Evolutionary conservation across 2,113 vertebrate species (phyloP).

Genomic region (Corapipo altera): DNA sequence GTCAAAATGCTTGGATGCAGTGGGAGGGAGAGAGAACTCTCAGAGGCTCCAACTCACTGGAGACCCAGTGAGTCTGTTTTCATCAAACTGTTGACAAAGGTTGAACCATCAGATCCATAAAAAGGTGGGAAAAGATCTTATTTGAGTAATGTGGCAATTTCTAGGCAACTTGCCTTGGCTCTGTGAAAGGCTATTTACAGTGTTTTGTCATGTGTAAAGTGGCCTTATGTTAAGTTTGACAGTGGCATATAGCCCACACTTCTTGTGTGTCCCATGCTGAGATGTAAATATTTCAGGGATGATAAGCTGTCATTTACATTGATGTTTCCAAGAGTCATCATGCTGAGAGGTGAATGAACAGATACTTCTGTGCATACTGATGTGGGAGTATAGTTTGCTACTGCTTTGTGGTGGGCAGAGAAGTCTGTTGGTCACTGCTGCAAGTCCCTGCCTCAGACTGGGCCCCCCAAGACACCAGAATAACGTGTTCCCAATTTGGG

Average conservation of each 20-base stretch:
- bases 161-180: neutral
- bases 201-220: slow-evolving; percentile 29
- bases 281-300: slow-evolving; percentile 22
- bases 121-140: neutral
- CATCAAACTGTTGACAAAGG: neutral
- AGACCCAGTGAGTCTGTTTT: neutral
- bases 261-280: neutral
- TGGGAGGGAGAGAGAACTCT: neutral
- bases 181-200: neutral
- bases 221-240: slow-evolving; percentile 28
- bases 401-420: neutral
- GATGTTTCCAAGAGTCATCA: neutral
- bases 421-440: neutral
- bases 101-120: neutral
- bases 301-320: slow-evolving; percentile 1
- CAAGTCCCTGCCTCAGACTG: neutral
- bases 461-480: neutral
- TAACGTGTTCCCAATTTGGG: neutral
- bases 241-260: neutral
- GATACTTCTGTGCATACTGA: neutral
- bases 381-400: neutral
- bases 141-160: neutral
- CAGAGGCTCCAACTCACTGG: neutral
- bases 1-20: neutral
- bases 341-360: slow-evolving; percentile 26